These are phyloP conservation scores for Mesochorus sp. DNA, from an alignment of 2,888 invertebrate species.

Conservation along the genomic window DNA sequence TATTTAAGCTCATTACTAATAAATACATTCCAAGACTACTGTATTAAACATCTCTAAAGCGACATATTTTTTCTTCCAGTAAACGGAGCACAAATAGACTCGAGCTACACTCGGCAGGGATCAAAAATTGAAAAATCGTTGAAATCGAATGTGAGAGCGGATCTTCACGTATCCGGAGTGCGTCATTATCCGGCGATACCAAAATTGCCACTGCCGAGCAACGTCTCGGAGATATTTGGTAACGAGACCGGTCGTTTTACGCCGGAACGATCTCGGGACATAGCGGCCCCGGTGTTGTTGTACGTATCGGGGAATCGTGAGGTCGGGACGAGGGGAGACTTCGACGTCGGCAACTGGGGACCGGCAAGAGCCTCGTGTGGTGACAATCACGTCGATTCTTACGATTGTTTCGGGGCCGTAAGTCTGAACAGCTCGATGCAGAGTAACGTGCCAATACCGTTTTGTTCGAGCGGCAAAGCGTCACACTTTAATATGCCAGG, in stretches of 20 bases:
- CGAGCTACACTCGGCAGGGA: conserved; percentile 9
- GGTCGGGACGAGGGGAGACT: conserved; percentile 73
- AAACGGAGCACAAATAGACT: conserved; percentile 11
- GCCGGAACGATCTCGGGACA: conserved; percentile 86
- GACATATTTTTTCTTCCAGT: conserved; percentile 38
- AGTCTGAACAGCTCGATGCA: conserved; percentile 89
- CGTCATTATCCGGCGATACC: conserved; percentile 84
- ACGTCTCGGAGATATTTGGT: conserved; percentile 86
- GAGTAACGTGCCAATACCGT: conserved; percentile 89
- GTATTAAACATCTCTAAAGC: too few species aligned
- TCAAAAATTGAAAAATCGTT: conserved; percentile 16
- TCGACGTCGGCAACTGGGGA: conserved; percentile 55
- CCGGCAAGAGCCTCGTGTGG: conserved; percentile 31
- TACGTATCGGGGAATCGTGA: conserved; percentile 77
- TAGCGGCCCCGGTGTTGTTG: conserved; percentile 85
- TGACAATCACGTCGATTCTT: conserved; percentile 85
- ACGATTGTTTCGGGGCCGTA: conserved; percentile 87
- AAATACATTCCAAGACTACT: too few species aligned
- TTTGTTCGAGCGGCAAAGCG: conserved; percentile 81
- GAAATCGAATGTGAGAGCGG: conserved; percentile 44
- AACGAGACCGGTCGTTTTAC: conserved; percentile 87
- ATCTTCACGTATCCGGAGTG: conserved; percentile 82
- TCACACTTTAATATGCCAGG: conserved; percentile 91
- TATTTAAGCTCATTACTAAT: too few species aligned
- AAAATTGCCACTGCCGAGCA: conserved; percentile 85